Conservation (phyloP, 2,888 invertebrate genomes). For the Ichneumoninae sp. region DNA sequence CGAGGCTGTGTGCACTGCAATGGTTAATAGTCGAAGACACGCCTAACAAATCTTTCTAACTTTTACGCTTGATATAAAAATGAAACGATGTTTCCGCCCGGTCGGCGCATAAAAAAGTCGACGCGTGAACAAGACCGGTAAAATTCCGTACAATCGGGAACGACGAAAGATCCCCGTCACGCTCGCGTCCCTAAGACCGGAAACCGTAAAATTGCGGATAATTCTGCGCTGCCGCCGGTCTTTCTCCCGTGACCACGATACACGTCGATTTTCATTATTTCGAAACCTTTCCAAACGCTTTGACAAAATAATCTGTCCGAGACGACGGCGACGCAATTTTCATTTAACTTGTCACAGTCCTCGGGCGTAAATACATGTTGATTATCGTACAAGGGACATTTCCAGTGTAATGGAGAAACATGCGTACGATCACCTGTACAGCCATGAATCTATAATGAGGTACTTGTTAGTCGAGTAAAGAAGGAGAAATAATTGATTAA, state of each 20-base stretch:
- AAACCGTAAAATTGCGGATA: constrained; percentile 53
- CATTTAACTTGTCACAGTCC: constrained; percentile 1
- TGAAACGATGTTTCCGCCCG: not conserved
- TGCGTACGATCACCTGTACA: constrained; percentile 19
- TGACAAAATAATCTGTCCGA: not conserved
- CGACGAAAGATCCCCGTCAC: constrained; percentile 28
- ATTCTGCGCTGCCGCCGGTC: constrained; percentile 14
- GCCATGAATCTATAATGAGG: not conserved
- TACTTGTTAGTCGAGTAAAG: constrained; percentile 71
- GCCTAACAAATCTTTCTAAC: not conserved
- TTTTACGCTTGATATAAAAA: not conserved
- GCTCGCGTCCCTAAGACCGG: constrained; percentile 49
- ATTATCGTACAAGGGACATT: not conserved
- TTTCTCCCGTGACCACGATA: not conserved
- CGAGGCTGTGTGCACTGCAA: not conserved
- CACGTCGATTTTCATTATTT: constrained; percentile 6
- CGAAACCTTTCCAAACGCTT: not conserved
- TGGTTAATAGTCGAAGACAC: not conserved
- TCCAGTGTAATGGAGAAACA: not conserved
- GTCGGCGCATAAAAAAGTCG: not conserved
- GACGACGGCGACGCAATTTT: constrained; percentile 19
- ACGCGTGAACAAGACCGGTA: constrained; percentile 25
- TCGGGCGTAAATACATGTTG: not conserved
- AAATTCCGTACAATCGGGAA: constrained; percentile 35
- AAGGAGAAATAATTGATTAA: constrained; percentile 65